A percentile compares a stretch with the other conserved stretches of the same genome.
Conservation (phyloP, 2,113 vertebrate species). For the Pseudorasbora parva region DNA sequence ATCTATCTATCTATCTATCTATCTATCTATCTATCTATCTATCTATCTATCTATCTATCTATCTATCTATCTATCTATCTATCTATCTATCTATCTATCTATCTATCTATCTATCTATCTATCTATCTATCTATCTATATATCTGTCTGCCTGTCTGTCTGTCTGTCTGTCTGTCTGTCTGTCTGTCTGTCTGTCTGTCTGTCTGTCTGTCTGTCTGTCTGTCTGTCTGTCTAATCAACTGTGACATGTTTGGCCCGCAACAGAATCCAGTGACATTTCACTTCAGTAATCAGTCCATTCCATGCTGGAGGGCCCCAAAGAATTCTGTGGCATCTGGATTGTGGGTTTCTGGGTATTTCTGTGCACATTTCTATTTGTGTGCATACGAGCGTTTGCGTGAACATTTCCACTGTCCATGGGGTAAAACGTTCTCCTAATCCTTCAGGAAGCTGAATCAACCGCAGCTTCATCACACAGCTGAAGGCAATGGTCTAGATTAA, state of each 20-base stretch:
- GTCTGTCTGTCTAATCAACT: no score
- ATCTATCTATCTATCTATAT: background rate
- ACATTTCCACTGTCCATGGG: background rate
- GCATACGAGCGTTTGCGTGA: background rate
- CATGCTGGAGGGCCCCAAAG: conserved; percentile 39
- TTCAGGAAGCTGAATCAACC: conserved; percentile 13
- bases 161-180: background rate
- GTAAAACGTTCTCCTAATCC: background rate
- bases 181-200: background rate
- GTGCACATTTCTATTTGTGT: background rate
- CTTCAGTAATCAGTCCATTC: background rate
- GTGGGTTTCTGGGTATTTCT: conserved; percentile 13
- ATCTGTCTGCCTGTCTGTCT: background rate
- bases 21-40: background rate
- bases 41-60: background rate
- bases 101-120: background rate
- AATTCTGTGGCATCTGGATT: conserved; percentile 50
- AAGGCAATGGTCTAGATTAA: background rate
- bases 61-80: no score
- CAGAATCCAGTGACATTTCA: background rate
- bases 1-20: background rate
- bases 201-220: background rate
- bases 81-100: background rate
- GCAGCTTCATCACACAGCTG: conserved; percentile 14
- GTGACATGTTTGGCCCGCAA: background rate